A percentile compares a stretch with the other conserved stretches of the same genome.
These are phyloP conservation scores for Boloria selene DNA, from an alignment of 2,888 invertebrate species.

Conservation along the genomic window DNA sequence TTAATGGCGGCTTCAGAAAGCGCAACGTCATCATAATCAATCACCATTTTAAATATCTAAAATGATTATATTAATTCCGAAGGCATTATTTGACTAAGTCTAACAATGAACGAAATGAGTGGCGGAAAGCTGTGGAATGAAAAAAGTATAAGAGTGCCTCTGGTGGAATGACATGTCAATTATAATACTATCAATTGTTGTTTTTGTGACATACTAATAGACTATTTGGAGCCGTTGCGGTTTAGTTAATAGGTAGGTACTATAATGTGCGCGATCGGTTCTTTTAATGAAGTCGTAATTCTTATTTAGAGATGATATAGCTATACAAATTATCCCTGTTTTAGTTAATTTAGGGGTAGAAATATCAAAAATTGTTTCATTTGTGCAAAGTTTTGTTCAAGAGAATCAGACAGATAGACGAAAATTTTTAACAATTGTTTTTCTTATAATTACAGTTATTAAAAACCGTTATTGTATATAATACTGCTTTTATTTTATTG, in stretches of 20 bases:
- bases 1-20: slow-evolving; percentile 49
- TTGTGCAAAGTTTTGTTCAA: too few species aligned
- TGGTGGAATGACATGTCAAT: slow-evolving; percentile 77
- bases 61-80: slow-evolving; percentile 78
- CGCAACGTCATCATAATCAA: slow-evolving; percentile 76
- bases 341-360: too few species aligned
- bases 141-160: slow-evolving; percentile 48
- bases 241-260: slow-evolving; percentile 28
- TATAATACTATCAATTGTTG: slow-evolving; percentile 71
- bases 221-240: slow-evolving; percentile 62
- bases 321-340: too few species aligned
- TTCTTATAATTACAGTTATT: too few species aligned
- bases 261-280: too few species aligned
- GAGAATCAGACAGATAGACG: too few species aligned
- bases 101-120: slow-evolving; percentile 71
- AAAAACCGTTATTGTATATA: too few species aligned
- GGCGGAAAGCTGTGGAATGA: slow-evolving; percentile 56
- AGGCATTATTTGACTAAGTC: slow-evolving; percentile 78
- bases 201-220: slow-evolving; percentile 49
- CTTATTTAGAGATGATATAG: too few species aligned
- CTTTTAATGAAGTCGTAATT: too few species aligned
- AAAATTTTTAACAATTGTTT: too few species aligned
- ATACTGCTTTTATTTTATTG: too few species aligned
- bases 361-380: too few species aligned
- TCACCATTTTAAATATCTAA: slow-evolving; percentile 76